phyloP scores from a whole-genome alignment of 2,797 vertebrate species.

The Tadarida brasiliensis region DNA sequence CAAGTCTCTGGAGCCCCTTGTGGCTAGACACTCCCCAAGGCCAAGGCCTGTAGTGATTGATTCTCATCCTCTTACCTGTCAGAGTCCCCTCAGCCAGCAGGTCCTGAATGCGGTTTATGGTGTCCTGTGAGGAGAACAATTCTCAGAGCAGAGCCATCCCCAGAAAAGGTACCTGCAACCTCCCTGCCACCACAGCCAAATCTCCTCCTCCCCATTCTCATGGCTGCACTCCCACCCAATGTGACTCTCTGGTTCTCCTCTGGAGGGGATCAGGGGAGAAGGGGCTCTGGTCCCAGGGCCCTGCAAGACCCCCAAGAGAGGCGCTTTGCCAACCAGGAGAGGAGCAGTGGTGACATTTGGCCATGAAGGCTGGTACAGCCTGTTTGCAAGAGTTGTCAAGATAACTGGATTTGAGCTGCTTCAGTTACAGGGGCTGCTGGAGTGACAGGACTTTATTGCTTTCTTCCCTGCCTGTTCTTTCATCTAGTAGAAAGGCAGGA shows the following conservation, averaged over 20 bases:
- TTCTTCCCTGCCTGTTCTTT: background rate
- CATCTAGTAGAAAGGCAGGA: slow-evolving; percentile 5
- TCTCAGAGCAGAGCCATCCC: slow-evolving; percentile 33
- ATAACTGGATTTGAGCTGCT: slow-evolving; percentile 58
- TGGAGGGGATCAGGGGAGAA: background rate
- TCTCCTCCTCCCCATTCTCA: background rate
- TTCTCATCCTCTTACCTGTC: slow-evolving; percentile 90
- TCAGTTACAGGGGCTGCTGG: background rate
- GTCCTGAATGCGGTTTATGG: slow-evolving; percentile 95
- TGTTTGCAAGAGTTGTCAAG: slow-evolving; percentile 42
- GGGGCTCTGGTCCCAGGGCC: background rate
- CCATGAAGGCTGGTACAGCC: background rate
- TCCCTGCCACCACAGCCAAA: background rate
- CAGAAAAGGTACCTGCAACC: background rate
- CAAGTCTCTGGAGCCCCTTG: background rate
- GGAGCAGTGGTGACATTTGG: background rate
- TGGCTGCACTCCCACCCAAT: background rate
- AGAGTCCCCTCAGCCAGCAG: slow-evolving; percentile 94
- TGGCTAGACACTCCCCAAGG: background rate
- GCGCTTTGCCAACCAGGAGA: slow-evolving; percentile 27
- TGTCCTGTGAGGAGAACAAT: slow-evolving; percentile 88
- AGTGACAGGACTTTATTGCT: slow-evolving; percentile 22
- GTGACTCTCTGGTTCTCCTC: background rate
- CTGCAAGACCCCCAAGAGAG: background rate
- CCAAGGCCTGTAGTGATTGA: background rate